Percentiles rank a stretch among this genome's conserved stretches.
Conservation (phyloP, 2,797 vertebrate genomes). For the Huso huso region DNA sequence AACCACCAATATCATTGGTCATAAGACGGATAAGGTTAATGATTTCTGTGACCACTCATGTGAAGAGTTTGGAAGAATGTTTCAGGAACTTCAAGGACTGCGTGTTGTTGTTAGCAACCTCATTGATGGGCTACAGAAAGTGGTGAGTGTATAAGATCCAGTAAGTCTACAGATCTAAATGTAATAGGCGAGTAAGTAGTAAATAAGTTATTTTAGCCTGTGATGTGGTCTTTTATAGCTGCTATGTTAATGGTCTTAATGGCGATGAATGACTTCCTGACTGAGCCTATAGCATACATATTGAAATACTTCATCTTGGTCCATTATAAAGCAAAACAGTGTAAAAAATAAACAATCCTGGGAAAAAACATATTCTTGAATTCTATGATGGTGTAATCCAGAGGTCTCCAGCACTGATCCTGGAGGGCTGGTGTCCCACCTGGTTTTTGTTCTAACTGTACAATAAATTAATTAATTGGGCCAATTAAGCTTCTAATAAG, state of each 20-base stretch:
- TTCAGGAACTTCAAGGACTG: constrained; percentile 71
- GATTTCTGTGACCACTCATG: constrained; percentile 81
- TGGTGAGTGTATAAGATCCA: constrained; percentile 57
- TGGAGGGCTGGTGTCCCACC: too few species aligned
- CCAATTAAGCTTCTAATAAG: too few species aligned
- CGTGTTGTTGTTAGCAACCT: constrained; percentile 73
- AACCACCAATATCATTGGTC: constrained; percentile 36
- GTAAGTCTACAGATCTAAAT: too few species aligned
- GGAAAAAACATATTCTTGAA: too few species aligned
- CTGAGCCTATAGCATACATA: constrained; percentile 21
- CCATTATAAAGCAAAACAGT: constrained; percentile 8
- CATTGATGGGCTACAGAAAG: constrained; percentile 77
- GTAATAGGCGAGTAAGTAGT: too few species aligned
- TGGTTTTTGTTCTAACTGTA: too few species aligned
- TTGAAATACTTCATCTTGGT: constrained; percentile 17
- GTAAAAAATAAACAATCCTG: too few species aligned
- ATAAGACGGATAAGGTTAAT: constrained; percentile 29
- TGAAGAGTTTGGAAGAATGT: constrained; percentile 73
- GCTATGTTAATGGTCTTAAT: background rate
- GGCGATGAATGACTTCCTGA: constrained; percentile 3
- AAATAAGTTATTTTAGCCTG: background rate
- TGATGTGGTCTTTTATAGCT: background rate
- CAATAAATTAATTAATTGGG: too few species aligned
- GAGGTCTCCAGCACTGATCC: too few species aligned
- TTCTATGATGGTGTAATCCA: too few species aligned